These are phyloP conservation scores for Apodemia zela DNA, from an alignment of 2,888 invertebrate genomes.

Conservation along the genomic window DNA sequence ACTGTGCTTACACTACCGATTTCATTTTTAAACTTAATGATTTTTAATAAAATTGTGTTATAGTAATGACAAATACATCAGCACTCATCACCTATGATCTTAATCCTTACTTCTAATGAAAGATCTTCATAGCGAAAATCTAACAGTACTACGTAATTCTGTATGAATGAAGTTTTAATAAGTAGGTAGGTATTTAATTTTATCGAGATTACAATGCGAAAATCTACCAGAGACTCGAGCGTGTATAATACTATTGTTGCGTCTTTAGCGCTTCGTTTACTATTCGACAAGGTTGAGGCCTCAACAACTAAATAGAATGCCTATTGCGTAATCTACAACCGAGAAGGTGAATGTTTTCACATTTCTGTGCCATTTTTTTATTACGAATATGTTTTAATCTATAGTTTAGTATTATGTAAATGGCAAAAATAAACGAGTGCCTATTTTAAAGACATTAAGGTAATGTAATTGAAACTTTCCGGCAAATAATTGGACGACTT, in stretches of 20 bases:
- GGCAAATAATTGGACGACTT: too few relatives aligned
- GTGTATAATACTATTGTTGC: conserved; percentile 5
- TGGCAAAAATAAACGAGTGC: too few relatives aligned
- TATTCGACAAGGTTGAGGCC: conserved; percentile 9
- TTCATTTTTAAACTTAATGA: too few relatives aligned
- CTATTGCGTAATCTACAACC: neutral
- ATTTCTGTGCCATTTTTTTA: neutral
- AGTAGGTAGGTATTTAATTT: neutral
- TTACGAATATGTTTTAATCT: neutral
- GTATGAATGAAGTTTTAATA: neutral
- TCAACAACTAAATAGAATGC: conserved; percentile 6
- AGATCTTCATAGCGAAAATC: too few relatives aligned
- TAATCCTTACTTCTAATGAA: too few relatives aligned
- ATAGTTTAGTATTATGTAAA: neutral
- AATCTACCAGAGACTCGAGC: conserved; percentile 1
- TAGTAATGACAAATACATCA: too few relatives aligned
- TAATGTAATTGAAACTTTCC: too few relatives aligned
- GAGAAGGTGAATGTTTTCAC: conserved; percentile 6
- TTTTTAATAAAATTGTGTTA: too few relatives aligned
- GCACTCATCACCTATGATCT: too few relatives aligned
- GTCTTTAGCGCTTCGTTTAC: neutral
- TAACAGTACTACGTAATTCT: too few relatives aligned
- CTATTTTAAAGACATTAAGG: too few relatives aligned
- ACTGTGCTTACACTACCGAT: too few relatives aligned
- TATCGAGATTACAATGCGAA: neutral